Percentiles rank a stretch among this genome's conserved stretches.
Evolutionary conservation across 2,888 invertebrate species (phyloP).

Genomic region (Emesis furor): DNA sequence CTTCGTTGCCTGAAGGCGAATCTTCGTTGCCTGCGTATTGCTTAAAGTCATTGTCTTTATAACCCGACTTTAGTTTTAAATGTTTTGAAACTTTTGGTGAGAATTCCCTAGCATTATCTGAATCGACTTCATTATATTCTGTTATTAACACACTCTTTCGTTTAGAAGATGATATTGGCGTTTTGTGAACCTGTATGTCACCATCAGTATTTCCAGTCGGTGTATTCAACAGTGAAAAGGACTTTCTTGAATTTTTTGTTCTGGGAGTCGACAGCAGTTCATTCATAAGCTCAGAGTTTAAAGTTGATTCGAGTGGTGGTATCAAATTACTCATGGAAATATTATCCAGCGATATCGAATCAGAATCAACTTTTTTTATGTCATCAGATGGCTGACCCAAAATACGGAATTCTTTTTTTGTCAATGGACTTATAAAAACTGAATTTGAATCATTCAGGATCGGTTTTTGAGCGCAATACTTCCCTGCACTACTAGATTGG

Average conservation of each 20-base stretch:
- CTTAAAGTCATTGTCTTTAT: too few species aligned
- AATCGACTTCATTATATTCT: not conserved
- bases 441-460: not conserved
- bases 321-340: not conserved
- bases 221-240: conserved; percentile 3
- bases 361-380: not conserved
- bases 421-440: not conserved
- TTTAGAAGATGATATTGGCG: conserved; percentile 5
- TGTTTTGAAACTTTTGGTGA: conserved; percentile 1
- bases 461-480: conserved; percentile 8
- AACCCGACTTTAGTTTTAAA: not conserved
- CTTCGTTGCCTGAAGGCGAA: too few species aligned
- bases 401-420: conserved; percentile 2
- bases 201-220: conserved; percentile 5
- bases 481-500: conserved; percentile 1
- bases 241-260: not conserved
- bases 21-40: too few species aligned
- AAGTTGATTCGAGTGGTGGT: not conserved
- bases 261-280: not conserved
- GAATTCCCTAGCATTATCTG: conserved; percentile 10
- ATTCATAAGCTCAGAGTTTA: not conserved
- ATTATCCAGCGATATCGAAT: not conserved
- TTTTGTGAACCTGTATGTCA: not conserved
- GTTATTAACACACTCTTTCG: conserved; percentile 8
- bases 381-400: not conserved